Evolutionary conservation across 2,888 invertebrate species (phyloP).

Genomic region (Macaria liturata): DNA sequence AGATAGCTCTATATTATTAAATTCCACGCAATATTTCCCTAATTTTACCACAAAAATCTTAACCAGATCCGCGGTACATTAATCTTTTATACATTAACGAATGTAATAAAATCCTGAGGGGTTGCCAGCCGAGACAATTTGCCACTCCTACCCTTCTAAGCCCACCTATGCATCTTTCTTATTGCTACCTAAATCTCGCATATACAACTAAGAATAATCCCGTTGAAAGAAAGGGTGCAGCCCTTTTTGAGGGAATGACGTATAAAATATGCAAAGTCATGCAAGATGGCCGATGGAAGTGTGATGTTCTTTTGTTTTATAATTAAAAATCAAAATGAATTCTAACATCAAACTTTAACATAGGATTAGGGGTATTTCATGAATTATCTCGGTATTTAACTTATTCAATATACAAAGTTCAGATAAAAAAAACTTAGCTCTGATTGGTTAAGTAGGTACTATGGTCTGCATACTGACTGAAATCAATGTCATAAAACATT

Average conservation of each 20-base stretch:
- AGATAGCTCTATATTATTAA: no score
- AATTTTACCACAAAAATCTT: slow-evolving; percentile 43
- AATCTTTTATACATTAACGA: slow-evolving; percentile 79
- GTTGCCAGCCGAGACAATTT: slow-evolving; percentile 80
- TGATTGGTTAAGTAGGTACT: no score
- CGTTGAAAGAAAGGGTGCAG: slow-evolving; percentile 78
- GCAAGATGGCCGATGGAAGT: slow-evolving; percentile 10
- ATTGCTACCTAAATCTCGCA: slow-evolving; percentile 81
- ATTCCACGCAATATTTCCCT: background rate
- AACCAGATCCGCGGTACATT: slow-evolving; percentile 42
- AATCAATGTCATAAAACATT: no score
- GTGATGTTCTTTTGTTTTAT: no score
- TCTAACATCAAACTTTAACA: no score
- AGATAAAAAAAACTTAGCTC: no score
- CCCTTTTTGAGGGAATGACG: slow-evolving; percentile 56
- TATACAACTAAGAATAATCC: slow-evolving; percentile 82
- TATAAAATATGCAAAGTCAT: slow-evolving; percentile 35
- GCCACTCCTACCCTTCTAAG: slow-evolving; percentile 73
- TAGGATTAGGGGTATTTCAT: no score
- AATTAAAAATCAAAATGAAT: no score
- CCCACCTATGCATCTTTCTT: slow-evolving; percentile 83
- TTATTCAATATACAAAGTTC: no score
- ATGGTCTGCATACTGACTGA: no score
- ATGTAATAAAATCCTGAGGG: slow-evolving; percentile 78
- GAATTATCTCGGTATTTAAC: no score